phyloP scores from a whole-genome alignment of 2,888 invertebrate genomes.

The Apoderus coryli region DNA sequence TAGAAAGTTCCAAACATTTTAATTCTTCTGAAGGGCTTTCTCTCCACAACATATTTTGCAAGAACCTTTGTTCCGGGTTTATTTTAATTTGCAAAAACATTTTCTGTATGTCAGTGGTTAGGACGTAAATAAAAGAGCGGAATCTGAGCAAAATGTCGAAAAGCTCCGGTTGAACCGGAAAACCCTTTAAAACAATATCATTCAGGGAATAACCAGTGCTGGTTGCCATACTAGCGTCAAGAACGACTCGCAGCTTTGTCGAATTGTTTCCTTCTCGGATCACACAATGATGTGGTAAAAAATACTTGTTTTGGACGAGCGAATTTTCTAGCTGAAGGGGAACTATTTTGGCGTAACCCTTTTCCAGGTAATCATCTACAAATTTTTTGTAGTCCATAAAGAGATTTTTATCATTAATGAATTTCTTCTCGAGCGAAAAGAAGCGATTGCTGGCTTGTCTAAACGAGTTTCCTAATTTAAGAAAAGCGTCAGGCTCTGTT shows the following conservation, averaged over 20 bases:
- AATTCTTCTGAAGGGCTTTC: slow-evolving; percentile 3
- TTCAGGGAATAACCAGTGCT: slow-evolving; percentile 8
- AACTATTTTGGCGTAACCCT: neutral
- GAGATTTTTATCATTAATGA: neutral
- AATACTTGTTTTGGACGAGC: slow-evolving; percentile 1
- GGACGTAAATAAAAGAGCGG: slow-evolving; percentile 5
- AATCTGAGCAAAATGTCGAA: slow-evolving; percentile 6
- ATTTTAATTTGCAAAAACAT: slow-evolving; percentile 9
- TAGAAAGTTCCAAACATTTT: slow-evolving; percentile 2
- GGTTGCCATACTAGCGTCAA: slow-evolving; percentile 7
- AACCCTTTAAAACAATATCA: slow-evolving; percentile 6
- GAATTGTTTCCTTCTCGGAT: slow-evolving; percentile 4
- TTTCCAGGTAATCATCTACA: neutral
- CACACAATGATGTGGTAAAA: slow-evolving; percentile 8
- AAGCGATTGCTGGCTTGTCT: neutral
- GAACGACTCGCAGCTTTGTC: slow-evolving; percentile 8
- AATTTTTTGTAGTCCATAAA: neutral
- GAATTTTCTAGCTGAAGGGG: neutral
- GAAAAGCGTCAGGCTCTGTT: slow-evolving; percentile 3
- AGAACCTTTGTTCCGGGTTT: slow-evolving; percentile 3
- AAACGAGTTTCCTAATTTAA: neutral
- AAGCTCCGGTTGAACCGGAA: slow-evolving; percentile 7
- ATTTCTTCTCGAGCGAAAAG: neutral
- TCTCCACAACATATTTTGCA: slow-evolving; percentile 10
- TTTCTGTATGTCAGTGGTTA: slow-evolving; percentile 10